A percentile compares a stretch with the other conserved stretches of the same genome.
Evolutionary conservation across 1,140 invertebrate genomes (phyloP).

Genomic region (Drosophila lowei): DNA sequence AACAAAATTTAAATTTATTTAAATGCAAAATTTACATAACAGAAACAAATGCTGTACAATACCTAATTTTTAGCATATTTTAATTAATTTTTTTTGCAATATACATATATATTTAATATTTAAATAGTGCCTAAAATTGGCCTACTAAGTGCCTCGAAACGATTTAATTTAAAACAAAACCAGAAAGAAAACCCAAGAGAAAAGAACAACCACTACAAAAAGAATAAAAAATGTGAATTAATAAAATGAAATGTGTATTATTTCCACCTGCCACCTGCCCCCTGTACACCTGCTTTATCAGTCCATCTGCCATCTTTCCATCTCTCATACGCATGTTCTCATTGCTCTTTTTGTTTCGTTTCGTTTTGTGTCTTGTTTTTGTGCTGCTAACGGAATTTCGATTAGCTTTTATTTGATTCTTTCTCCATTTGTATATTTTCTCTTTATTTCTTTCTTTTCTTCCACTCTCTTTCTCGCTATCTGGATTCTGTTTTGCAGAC

Average conservation of each 20-base stretch:
- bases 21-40: conserved; percentile 48
- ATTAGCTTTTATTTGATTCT: conserved; percentile 30
- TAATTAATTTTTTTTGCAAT: conserved; percentile 75
- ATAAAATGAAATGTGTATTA: conserved; percentile 73
- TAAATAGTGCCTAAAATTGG: conserved; percentile 68
- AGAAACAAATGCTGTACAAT: conserved; percentile 60
- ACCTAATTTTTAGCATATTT: conserved; percentile 67
- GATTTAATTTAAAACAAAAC: conserved; percentile 40
- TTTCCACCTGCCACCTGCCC: conserved; percentile 22
- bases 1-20: conserved; percentile 46
- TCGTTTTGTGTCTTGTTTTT: conserved; percentile 36
- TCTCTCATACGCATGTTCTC: conserved; percentile 47
- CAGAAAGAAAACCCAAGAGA: conserved; percentile 26
- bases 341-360: conserved; percentile 30
- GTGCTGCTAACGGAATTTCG: conserved; percentile 36
- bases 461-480: conserved; percentile 33
- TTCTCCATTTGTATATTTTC: conserved; percentile 25
- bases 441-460: conserved; percentile 49
- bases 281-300: conserved; percentile 28
- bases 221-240: conserved; percentile 62
- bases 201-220: conserved; percentile 30
- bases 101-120: conserved; percentile 63
- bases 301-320: not conserved
- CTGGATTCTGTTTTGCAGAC: conserved; percentile 70
- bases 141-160: too few species aligned